phyloP scores from a whole-genome alignment of 2,113 vertebrate species.

The Neogobius melanostomus region DNA sequence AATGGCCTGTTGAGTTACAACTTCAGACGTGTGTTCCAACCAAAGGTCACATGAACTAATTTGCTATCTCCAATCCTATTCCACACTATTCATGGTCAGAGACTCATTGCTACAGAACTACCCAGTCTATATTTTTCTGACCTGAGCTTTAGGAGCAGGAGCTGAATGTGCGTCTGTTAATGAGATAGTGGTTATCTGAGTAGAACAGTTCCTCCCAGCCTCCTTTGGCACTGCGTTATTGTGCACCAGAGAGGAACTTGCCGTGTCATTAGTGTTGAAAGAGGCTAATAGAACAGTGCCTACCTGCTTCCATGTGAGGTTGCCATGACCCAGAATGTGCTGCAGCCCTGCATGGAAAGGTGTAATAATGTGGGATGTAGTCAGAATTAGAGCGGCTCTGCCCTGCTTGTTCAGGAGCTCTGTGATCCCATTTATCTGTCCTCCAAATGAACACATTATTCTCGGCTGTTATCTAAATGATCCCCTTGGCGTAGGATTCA shows the following conservation, averaged over 20 bases:
- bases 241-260: slow-evolving; percentile 63
- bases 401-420: slow-evolving; percentile 43
- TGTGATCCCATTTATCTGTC: slow-evolving; percentile 43
- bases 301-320: slow-evolving; percentile 58
- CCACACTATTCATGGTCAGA: slow-evolving; percentile 23
- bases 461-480: slow-evolving; percentile 44
- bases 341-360: slow-evolving; percentile 53
- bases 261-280: slow-evolving; percentile 60
- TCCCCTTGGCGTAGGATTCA: slow-evolving; percentile 22
- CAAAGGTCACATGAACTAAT: slow-evolving; percentile 55
- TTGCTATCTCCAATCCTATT: slow-evolving; percentile 39
- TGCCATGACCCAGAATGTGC: slow-evolving; percentile 56
- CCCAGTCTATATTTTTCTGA: slow-evolving; percentile 19
- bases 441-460: slow-evolving; percentile 33
- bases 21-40: slow-evolving; percentile 15
- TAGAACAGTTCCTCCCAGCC: slow-evolving; percentile 53
- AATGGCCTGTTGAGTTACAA: slow-evolving; percentile 17
- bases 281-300: slow-evolving; percentile 61
- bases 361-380: slow-evolving; percentile 46
- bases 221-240: slow-evolving; percentile 54
- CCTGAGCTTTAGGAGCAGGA: slow-evolving; percentile 22
- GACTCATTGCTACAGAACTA: slow-evolving; percentile 27
- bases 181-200: slow-evolving; percentile 66
- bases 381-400: slow-evolving; percentile 26
- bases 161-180: slow-evolving; percentile 58